These are phyloP conservation scores for Daboia siamensis DNA, from an alignment of 2,113 vertebrate genomes.

Conservation along the genomic window DNA sequence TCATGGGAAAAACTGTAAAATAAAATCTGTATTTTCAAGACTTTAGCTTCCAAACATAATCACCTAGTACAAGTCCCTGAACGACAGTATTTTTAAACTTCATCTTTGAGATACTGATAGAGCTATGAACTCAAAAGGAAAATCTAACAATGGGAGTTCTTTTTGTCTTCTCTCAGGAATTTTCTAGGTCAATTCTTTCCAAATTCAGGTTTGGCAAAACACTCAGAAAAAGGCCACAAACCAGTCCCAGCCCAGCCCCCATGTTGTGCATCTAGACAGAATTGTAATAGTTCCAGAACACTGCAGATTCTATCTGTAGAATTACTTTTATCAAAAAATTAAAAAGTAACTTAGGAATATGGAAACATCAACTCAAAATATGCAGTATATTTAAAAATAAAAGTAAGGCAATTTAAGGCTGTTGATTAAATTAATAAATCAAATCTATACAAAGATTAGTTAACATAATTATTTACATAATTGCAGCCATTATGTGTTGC, in stretches of 20 bases:
- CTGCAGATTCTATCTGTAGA: not conserved
- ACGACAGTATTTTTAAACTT: not conserved
- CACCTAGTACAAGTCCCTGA: not conserved
- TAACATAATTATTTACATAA: not conserved
- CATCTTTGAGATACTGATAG: not conserved
- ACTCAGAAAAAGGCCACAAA: not conserved
- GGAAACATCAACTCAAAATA: not conserved
- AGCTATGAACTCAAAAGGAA: not conserved
- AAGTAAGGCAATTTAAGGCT: not conserved
- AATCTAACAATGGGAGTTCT: not conserved
- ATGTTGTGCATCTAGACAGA: not conserved
- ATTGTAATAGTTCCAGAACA: not conserved
- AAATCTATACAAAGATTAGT: not conserved
- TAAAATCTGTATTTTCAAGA: not conserved
- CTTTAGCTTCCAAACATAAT: not conserved
- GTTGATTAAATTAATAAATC: not conserved
- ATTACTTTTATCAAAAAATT: not conserved
- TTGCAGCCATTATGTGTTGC: not conserved
- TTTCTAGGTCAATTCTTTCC: not conserved
- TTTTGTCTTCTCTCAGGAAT: not conserved
- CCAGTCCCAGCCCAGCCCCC: not conserved
- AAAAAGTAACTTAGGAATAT: not conserved
- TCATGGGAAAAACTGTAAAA: not conserved
- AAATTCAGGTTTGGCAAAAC: not conserved
- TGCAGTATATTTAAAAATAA: not conserved